A percentile compares a stretch with the other conserved stretches of the same genome.
Conservation (phyloP, 1,140 invertebrate species). For the Drosophila ananassae region DNA sequence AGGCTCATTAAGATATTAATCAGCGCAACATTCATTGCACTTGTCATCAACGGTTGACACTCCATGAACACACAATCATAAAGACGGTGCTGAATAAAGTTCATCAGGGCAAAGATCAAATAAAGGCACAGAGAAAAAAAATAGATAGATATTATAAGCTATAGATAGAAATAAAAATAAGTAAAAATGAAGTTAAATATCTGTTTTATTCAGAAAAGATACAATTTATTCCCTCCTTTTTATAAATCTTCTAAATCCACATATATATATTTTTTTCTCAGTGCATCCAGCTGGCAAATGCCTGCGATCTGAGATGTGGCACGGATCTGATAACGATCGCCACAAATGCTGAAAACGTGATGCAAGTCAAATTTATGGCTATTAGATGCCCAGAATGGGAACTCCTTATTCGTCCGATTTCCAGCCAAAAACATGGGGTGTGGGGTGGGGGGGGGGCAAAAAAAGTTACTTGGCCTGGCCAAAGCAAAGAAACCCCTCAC, state of each 20-base stretch:
- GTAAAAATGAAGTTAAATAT: not conserved
- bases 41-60: conserved; percentile 34
- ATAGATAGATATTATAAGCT: not conserved
- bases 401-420: conserved; percentile 46
- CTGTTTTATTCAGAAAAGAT: too few species aligned
- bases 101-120: conserved; percentile 32
- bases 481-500: conserved; percentile 28
- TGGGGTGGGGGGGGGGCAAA: conserved; percentile 21
- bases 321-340: conserved; percentile 56
- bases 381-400: conserved; percentile 58
- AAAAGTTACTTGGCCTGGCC: conserved; percentile 23
- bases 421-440: conserved; percentile 43
- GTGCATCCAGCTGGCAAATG: conserved; percentile 34
- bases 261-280: not conserved
- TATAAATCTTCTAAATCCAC: not conserved
- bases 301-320: conserved; percentile 31
- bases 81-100: conserved; percentile 19
- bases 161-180: not conserved
- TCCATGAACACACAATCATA: conserved; percentile 32
- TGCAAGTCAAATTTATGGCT: conserved; percentile 73
- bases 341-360: conserved; percentile 70
- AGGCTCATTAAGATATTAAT: conserved; percentile 57
- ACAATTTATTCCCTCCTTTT: not conserved
- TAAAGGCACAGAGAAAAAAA: conserved; percentile 2
- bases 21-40: conserved; percentile 46